Evolutionary conservation across 2,113 vertebrate genomes (phyloP), one percentile per base, ranked within the genome.

Genomic region (Dromaius novaehollandiae): DNA sequence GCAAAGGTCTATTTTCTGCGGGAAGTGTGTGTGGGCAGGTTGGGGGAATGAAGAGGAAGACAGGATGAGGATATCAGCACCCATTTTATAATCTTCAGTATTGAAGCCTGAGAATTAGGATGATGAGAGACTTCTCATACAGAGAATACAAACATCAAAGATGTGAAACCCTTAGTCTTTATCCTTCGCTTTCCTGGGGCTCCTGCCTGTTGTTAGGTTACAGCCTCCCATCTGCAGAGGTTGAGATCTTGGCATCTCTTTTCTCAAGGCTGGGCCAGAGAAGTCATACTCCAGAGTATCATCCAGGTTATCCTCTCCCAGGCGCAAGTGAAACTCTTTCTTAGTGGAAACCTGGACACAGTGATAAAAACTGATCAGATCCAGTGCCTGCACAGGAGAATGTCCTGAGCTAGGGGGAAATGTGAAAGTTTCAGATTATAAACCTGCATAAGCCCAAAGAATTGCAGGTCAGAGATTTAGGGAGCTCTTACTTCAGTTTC

Each of bases 21-120:
- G 53, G 58, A 94, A 86, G 74, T 0, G 0, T 63, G 7, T 38
- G 32, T n/a, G 8, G 36, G 6, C 14, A 38, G 22, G 22, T 38
- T 42, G 21, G 3, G 14, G 28, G 9, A 65, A 86, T 22, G 16
- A 92, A 83, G 30, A 8, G 13, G 19, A 77, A 68, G 25, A 42
- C 21, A 77, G 4, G 80, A 84, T 13, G 76, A 71, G 16, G 19
- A 24, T 24, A 90, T 26, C 1, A 61, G 63, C 16, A 88, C 15
- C 8, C 63, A 17, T 15, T 44, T 12, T 28, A 42, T 56, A 51
- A 30, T 14, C 10, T 21, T 55, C 32, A 60, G 4, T 25, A 38
- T 1, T 42, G n/a, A 85, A 82, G 15, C 9, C 21, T 71, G 32
- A 66, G 51, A 86, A 82, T 46, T 24, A 38, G 34, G 61, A 51